Evolutionary conservation across 2,113 vertebrate genomes (phyloP), one percentile per base, ranked within the genome.

Genomic region (Campylomormyrus numenius): DNA sequence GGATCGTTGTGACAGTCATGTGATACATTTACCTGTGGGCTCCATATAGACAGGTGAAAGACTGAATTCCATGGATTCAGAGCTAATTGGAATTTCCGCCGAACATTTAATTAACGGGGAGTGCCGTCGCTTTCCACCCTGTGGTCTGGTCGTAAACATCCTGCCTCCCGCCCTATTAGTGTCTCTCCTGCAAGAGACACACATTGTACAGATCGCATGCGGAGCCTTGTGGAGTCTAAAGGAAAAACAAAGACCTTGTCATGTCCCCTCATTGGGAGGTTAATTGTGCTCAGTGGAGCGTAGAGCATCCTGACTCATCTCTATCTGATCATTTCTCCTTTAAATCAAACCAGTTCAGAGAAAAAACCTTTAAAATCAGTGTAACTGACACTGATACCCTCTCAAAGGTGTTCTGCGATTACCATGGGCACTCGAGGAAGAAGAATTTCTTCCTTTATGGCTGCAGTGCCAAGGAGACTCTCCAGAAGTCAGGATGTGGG

Each of bases 391-490:
- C 17, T 27, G 19, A 24, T 11, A 35, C 58, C 31, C 31, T 24
- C 3, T 24, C 27, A 1, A 49, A 99, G 98, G 97, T 99, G 53
- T 99, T 98, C 94, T 99, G 98, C 92, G 98, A 99, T 92, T 98
- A 98, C 91, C 98, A 99, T 0, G 98, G 98, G 2, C 98, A 99
- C 93, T 98, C 98, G 0, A 96, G 97, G 90, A 98, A 96, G 94
- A 99, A 99, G 91, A 98, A 99, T 0, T 96, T 97, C 0, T 99
- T 99, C 88, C 94, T 99, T 77, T 99, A 99, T 1, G 98, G 98
- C 88, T 99, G 98, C 91, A 98, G 98, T 90, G 91, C 97, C 48
- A 97, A 98, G 91, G 98, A 98, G 94, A 98, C 98, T 0, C 91
- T 99, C 31, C 98, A 97, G 98, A 97, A 98, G 92, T 97, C 97